phyloP scores from a whole-genome alignment of 2,888 invertebrate genomes.

The Alentia gelatinosa region DNA sequence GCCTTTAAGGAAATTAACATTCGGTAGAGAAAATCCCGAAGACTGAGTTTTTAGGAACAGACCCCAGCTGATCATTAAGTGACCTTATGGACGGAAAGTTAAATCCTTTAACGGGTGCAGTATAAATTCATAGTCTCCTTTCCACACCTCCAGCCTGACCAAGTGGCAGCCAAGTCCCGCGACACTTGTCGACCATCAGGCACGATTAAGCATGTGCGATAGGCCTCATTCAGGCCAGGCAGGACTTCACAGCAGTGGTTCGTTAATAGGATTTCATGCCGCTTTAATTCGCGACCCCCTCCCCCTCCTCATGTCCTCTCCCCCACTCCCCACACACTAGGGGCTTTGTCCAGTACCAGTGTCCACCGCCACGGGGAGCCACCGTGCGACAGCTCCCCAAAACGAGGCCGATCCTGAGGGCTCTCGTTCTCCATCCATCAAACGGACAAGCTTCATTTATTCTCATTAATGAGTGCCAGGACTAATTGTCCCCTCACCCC shows the following conservation, averaged over 20 bases:
- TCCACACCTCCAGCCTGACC: background rate
- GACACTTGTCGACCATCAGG: background rate
- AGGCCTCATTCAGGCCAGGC: background rate
- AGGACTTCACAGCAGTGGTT: background rate
- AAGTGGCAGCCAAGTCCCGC: background rate
- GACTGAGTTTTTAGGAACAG: too few species aligned
- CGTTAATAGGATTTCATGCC: background rate
- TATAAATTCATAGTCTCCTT: background rate
- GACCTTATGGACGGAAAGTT: too few species aligned
- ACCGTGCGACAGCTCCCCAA: background rate
- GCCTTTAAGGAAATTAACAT: too few species aligned
- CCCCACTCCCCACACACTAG: too few species aligned
- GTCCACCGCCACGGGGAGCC: background rate
- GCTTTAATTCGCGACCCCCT: background rate
- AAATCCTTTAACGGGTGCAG: too few species aligned
- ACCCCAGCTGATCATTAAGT: too few species aligned
- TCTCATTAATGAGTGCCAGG: conserved; percentile 36
- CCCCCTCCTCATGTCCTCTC: background rate
- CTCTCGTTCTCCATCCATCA: conserved; percentile 15
- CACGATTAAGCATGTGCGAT: background rate
- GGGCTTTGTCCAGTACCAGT: background rate
- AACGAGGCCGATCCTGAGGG: background rate
- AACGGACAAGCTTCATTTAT: conserved; percentile 8
- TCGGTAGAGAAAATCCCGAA: too few species aligned
- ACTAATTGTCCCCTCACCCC: conserved; percentile 43